Percentiles rank a stretch among this genome's conserved stretches.
Evolutionary conservation across 1,140 invertebrate genomes (phyloP).

Genomic region (Euwallacea similis): DNA sequence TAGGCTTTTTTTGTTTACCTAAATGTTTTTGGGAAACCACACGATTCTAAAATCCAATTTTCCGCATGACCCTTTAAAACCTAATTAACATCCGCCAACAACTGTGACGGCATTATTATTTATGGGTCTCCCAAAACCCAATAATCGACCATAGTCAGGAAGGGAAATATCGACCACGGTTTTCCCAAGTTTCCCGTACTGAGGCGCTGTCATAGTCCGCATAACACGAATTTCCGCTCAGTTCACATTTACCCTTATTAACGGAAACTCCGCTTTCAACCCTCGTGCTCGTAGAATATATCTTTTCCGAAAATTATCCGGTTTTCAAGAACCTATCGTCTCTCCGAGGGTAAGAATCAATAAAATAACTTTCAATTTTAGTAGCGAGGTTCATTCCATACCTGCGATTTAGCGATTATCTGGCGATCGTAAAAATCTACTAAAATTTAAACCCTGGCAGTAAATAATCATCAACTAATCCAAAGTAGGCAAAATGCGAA

Average conservation of each 20-base stretch:
- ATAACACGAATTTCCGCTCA: conserved; percentile 20
- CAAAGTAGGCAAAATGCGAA: no score
- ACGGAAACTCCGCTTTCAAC: conserved; percentile 8
- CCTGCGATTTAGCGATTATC: no score
- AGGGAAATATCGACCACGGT: conserved; percentile 21
- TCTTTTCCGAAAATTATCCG: background rate
- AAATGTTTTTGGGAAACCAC: no score
- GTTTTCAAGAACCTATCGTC: background rate
- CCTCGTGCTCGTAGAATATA: background rate
- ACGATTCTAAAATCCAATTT: no score
- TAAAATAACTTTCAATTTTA: background rate
- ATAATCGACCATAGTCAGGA: background rate
- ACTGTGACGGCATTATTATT: background rate
- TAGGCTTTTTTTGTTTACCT: no score
- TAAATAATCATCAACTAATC: no score
- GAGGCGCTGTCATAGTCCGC: conserved; percentile 8
- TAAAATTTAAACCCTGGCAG: no score
- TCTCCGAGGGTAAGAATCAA: background rate
- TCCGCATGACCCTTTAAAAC: no score
- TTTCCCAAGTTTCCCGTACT: conserved; percentile 5
- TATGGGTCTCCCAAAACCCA: background rate
- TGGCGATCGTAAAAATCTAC: no score
- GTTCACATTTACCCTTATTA: conserved; percentile 5
- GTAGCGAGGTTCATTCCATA: no score
- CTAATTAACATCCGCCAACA: no score